phyloP scores from a whole-genome alignment of 2,113 vertebrate genomes.

The Vimba vimba region DNA sequence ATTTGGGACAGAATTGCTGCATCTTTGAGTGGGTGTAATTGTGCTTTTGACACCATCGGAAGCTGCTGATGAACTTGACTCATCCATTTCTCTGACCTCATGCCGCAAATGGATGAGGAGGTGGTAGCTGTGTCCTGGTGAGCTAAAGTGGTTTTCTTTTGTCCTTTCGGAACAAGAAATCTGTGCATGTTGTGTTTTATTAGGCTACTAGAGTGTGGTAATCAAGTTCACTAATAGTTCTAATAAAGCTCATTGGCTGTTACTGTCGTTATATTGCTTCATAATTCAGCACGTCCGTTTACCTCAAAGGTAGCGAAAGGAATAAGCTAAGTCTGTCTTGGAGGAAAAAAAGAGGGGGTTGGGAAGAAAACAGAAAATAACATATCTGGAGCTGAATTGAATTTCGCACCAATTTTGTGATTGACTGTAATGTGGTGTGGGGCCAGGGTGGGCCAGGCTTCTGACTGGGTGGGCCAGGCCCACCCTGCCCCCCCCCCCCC shows the following conservation, averaged over 20 bases:
- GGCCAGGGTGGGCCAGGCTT: no score
- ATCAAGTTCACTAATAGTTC: background rate
- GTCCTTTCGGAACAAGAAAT: background rate
- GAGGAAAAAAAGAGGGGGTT: no score
- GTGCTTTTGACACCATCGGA: background rate
- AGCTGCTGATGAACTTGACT: background rate
- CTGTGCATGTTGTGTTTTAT: background rate
- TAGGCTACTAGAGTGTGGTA: background rate
- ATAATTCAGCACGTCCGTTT: background rate
- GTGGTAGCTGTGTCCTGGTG: background rate
- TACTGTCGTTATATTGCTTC: background rate
- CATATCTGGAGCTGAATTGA: no score
- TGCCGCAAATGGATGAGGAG: background rate
- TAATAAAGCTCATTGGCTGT: background rate
- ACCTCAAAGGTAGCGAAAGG: no score
- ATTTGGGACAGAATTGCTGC: background rate
- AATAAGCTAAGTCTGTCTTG: background rate
- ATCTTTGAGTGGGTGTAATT: background rate
- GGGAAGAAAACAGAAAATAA: no score
- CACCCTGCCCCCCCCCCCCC: no score
- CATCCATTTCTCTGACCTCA: background rate
- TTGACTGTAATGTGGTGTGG: no score
- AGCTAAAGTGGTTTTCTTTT: background rate
- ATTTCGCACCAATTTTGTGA: no score
- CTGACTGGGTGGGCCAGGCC: no score